Conservation (phyloP, 1,140 invertebrate genomes). For the Pantala flavescens region DNA sequence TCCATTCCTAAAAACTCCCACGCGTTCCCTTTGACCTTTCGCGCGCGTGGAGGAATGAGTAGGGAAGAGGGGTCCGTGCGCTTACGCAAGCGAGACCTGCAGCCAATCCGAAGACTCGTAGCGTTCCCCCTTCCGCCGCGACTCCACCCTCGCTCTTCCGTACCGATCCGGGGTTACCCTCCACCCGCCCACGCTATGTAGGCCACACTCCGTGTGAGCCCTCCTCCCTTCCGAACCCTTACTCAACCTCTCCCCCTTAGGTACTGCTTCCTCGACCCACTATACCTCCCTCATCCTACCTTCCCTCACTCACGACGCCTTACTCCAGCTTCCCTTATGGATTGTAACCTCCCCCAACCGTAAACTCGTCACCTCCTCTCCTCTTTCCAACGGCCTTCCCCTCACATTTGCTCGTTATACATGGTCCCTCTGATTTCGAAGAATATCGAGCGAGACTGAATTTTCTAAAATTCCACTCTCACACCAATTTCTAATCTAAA, state of each 20-base stretch:
- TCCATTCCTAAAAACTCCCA: neutral
- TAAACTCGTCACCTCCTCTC: neutral
- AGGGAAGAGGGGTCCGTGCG: neutral
- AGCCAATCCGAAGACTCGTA: neutral
- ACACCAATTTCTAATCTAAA: no score
- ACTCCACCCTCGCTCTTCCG: neutral
- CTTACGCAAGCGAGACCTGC: neutral
- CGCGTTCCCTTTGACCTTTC: conserved; percentile 7
- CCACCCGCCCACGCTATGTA: neutral
- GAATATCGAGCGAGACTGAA: no score
- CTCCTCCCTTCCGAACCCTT: neutral
- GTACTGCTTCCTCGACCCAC: neutral
- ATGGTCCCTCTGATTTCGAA: no score
- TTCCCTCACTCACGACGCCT: neutral
- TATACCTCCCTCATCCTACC: neutral
- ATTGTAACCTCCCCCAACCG: neutral
- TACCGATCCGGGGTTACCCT: no score
- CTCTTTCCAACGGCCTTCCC: neutral
- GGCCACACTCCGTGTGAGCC: neutral
- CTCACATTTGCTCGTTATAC: no score
- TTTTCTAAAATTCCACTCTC: no score
- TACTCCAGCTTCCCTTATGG: neutral
- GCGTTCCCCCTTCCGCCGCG: neutral
- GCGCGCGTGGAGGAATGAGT: neutral
- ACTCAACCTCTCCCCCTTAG: neutral